Base-by-base conservation (phyloP, 2,797 vertebrate genomes). In the Xenops minutus region DNA sequence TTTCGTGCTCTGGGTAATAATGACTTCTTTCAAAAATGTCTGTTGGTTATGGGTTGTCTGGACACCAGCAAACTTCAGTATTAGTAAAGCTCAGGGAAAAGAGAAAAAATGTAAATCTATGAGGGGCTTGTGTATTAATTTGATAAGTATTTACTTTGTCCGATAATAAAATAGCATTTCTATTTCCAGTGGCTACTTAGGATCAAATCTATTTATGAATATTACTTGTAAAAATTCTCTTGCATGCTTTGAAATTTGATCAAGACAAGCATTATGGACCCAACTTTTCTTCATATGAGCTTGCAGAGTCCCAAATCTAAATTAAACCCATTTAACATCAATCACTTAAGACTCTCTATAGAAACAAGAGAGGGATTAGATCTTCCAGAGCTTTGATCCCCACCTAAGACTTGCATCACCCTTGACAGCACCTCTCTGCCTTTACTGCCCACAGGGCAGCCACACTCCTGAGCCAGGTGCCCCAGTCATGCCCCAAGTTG, bases 401-500 rank as follows among this genome's bases (percentile, higher is more conserved):
- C 14, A 26, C 15, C 7, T 15, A 16, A 54, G 64, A 18, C 12
- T 55, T 36, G 20, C 5, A 36, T 58, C 37, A n/a, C 23, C 21
- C 32, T 30, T 59, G n/a, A 36, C 58, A 67, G 22, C 8, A 34
- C 17, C 22, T 76, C 44, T 49, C 10, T 68, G 24, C 41, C 12
- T 63, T 66, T 41, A 4, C 14, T 52, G 78, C 37, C 39, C 15
- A 1, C 7, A 23, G 37, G 23, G 58, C 63, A 64, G 54, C 20
- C 10, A 4, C 5, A 2, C 6, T 75, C 6, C 14, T 64, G 41
- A 39, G 29, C 11, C 27, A 30, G 5, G 39, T 41, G 54, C 6
- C 14, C 12, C 1, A 0, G 12, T 30, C 36, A 19, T 54, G 26
- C 41, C 61, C 49, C 0, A 43, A 71, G 9, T 4, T 74, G 43